Evolutionary conservation across 2,888 invertebrate species (phyloP).

Genomic region (Clepsis dumicolana): DNA sequence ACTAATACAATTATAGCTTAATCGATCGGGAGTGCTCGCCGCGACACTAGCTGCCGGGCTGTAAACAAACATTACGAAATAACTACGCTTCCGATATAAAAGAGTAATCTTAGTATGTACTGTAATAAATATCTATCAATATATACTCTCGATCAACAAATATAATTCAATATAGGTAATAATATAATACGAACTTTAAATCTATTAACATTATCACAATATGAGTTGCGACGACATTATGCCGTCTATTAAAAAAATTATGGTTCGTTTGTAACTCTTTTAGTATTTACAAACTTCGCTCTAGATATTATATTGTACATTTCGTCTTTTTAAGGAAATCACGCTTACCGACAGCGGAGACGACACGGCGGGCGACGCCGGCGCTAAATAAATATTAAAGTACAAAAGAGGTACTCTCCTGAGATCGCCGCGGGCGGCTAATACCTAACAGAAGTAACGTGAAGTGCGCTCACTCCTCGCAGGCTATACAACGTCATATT

Average conservation of each 20-base stretch:
- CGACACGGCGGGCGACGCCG: conserved; percentile 35
- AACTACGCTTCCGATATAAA: conserved; percentile 66
- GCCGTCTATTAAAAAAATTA: conserved; percentile 66
- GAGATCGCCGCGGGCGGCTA: conserved; percentile 25
- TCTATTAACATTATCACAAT: conserved; percentile 79
- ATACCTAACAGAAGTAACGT: background rate
- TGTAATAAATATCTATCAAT: conserved; percentile 81
- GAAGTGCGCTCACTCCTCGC: conserved; percentile 3
- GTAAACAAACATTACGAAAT: conserved; percentile 62
- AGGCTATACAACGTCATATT: background rate
- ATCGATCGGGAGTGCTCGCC: conserved; percentile 48
- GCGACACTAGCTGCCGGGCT: conserved; percentile 57
- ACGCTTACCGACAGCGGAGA: conserved; percentile 47
- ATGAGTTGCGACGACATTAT: conserved; percentile 71
- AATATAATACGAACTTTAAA: conserved; percentile 74
- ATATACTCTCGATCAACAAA: conserved; percentile 81
- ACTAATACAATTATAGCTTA: conserved; percentile 25
- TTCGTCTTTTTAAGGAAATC: conserved; percentile 55
- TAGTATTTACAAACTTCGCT: conserved; percentile 60
- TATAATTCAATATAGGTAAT: conserved; percentile 79
- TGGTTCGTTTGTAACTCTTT: conserved; percentile 60
- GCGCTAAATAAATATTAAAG: conserved; percentile 41
- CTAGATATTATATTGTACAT: conserved; percentile 58
- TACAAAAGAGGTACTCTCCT: conserved; percentile 31
- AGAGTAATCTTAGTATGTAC: conserved; percentile 71